phyloP scores from a whole-genome alignment of 2,888 invertebrate species.

The Hanleya hanleyi region DNA sequence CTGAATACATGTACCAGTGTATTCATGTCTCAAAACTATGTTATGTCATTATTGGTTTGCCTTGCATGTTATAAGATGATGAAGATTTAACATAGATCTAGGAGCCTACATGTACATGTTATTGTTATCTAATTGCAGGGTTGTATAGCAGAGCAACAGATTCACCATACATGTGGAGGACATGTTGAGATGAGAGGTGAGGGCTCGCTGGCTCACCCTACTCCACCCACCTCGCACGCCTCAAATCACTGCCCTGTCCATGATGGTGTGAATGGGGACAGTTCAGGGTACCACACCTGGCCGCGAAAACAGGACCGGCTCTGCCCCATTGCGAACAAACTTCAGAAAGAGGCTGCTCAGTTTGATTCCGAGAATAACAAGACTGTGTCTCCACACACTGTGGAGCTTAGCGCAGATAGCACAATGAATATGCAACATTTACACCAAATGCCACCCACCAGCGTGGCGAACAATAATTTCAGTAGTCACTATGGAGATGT shows the following conservation, averaged over 20 bases:
- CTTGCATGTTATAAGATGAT: no score
- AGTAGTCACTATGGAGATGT: no score
- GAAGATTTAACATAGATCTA: slow-evolving; percentile 6
- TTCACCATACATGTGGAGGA: slow-evolving; percentile 62
- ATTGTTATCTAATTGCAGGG: slow-evolving; percentile 51
- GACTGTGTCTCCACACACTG: no score
- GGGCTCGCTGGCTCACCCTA: slow-evolving; percentile 17
- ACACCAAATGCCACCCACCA: no score
- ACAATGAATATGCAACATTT: no score
- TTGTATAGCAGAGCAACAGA: slow-evolving; percentile 66
- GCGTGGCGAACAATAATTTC: no score
- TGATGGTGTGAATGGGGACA: not conserved
- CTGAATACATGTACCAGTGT: no score
- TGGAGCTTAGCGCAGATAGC: no score
- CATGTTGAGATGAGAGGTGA: slow-evolving; percentile 16
- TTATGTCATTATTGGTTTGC: no score
- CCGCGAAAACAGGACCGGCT: not conserved
- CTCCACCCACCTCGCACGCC: not conserved
- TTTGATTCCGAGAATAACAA: no score
- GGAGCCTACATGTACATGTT: not conserved
- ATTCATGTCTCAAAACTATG: no score
- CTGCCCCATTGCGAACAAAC: not conserved
- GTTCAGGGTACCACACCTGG: slow-evolving; percentile 10
- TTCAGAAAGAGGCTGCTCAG: not conserved
- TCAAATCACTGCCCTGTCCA: not conserved